Evolutionary conservation across 2,113 vertebrate genomes (phyloP).

Genomic region (Saguinus midas): DNA sequence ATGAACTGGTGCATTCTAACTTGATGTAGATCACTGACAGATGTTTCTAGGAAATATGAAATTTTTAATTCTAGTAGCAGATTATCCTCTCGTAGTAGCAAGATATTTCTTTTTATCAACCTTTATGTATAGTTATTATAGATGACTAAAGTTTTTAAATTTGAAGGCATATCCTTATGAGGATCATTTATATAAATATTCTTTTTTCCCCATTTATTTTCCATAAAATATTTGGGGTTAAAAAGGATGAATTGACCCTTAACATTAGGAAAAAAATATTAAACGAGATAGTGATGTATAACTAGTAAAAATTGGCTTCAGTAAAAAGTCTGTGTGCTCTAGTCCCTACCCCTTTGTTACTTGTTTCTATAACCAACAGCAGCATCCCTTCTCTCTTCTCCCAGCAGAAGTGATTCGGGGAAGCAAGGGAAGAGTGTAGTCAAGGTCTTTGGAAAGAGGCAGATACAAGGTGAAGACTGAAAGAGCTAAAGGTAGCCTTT

Average conservation of each 20-base stretch:
- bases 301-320: neutral
- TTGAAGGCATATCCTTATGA: neutral
- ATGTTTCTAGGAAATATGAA: neutral
- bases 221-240: neutral
- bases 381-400: neutral
- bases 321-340: neutral
- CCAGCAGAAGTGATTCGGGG: neutral
- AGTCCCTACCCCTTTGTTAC: neutral
- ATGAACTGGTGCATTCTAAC: neutral
- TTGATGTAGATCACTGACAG: neutral
- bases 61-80: neutral
- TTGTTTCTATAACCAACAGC: neutral
- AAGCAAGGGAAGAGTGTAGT: neutral
- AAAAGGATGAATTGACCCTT: constrained; percentile 28
- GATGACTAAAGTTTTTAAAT: neutral
- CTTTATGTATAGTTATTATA: neutral
- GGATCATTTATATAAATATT: neutral
- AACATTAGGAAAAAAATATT: neutral
- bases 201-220: neutral
- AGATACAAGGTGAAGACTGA: neutral
- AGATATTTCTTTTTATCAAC: neutral
- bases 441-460: neutral
- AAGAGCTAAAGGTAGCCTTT: neutral
- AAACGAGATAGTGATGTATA: neutral
- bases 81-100: neutral